A percentile compares a stretch with the other conserved stretches of the same genome.
phyloP scores from a whole-genome alignment of 2,888 invertebrate genomes.

The Lasioglossum pauxillum region DNA sequence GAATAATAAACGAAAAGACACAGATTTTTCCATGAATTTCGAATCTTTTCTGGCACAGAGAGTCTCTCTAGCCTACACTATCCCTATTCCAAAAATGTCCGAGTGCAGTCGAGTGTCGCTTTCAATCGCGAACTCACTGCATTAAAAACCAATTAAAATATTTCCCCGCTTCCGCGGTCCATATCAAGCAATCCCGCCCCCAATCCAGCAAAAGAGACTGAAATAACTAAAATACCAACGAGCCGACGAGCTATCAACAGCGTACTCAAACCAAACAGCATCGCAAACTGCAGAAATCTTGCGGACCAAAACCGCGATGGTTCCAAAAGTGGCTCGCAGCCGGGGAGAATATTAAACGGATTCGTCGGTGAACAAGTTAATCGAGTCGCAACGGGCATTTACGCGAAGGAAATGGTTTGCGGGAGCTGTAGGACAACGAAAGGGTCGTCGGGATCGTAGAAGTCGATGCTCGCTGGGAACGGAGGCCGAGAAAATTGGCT shows the following conservation, averaged over 20 bases:
- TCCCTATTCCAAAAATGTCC: neutral
- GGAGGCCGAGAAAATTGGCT: conserved; percentile 19
- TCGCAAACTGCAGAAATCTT: neutral
- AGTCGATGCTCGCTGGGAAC: neutral
- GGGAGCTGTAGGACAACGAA: neutral
- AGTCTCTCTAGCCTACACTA: neutral
- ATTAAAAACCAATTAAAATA: neutral
- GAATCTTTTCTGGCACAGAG: neutral
- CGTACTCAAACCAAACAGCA: neutral
- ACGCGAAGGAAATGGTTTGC: neutral
- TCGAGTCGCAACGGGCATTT: neutral
- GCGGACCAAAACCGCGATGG: neutral
- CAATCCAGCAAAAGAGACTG: neutral
- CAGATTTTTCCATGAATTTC: neutral
- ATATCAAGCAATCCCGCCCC: neutral
- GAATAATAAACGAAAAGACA: neutral
- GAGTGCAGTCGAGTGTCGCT: neutral
- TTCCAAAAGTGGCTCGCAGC: neutral
- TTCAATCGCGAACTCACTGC: neutral
- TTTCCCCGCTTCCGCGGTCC: neutral
- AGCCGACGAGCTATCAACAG: neutral
- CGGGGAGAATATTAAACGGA: neutral
- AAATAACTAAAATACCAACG: neutral
- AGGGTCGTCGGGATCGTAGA: neutral
- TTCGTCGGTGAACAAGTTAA: neutral